Evolutionary conservation across 2,797 vertebrate genomes (phyloP).

Genomic region (Hypotaenidia philippensis): DNA sequence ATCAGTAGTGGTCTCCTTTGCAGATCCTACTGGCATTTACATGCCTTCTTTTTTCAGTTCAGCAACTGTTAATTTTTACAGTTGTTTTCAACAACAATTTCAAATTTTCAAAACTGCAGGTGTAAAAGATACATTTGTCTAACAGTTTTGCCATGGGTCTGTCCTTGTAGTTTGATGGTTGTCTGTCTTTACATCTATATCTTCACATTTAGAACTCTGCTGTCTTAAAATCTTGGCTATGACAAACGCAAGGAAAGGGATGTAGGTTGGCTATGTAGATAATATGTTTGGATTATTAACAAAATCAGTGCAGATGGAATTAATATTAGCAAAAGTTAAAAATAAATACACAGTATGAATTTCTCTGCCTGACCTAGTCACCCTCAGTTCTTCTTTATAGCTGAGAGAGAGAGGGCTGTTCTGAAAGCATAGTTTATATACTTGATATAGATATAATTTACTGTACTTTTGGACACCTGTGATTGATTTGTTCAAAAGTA

Average conservation of each 20-base stretch:
- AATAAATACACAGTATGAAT: neutral
- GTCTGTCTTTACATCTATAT: neutral
- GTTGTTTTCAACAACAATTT: neutral
- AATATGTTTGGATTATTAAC: neutral
- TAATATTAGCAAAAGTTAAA: neutral
- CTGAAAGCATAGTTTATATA: neutral
- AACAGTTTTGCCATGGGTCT: neutral
- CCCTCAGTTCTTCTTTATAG: neutral
- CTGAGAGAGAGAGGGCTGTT: neutral
- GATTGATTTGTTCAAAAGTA: neutral
- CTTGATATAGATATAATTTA: neutral
- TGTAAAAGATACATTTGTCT: constrained; percentile 60
- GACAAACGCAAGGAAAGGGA: neutral
- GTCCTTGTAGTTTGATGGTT: neutral
- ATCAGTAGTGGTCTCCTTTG: neutral
- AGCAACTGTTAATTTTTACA: neutral
- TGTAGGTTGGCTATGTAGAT: neutral
- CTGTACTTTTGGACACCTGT: neutral
- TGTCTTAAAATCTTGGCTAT: neutral
- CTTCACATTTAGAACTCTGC: neutral
- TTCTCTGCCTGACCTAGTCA: neutral
- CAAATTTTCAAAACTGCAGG: constrained; percentile 2
- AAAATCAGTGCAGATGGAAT: neutral
- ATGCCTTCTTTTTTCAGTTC: neutral
- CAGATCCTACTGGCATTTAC: neutral